Evolutionary conservation across 2,797 vertebrate species (phyloP).

Genomic region (Crocodylus rhombifer): DNA sequence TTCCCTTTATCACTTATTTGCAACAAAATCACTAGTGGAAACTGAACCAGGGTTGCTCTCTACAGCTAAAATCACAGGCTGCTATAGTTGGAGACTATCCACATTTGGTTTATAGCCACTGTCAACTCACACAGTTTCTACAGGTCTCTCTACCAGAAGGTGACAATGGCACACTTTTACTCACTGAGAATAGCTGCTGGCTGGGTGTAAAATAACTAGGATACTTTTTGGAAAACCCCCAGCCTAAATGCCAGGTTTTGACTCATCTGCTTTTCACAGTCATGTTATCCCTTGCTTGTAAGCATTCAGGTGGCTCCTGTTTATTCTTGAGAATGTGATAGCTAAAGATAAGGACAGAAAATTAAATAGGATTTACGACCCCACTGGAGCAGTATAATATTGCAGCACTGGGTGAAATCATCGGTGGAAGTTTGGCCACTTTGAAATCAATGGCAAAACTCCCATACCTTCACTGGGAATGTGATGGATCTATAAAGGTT

Average conservation of each 20-base stretch:
- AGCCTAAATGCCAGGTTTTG: constrained; percentile 43
- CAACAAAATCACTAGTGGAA: not conserved
- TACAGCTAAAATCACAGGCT: not conserved
- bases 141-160: constrained; percentile 44
- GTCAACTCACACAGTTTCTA: not conserved
- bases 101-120: constrained; percentile 17
- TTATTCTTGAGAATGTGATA: constrained; percentile 71
- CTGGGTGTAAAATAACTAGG: constrained; percentile 63
- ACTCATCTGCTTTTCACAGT: constrained; percentile 65
- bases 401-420: constrained; percentile 53
- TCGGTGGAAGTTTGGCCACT: constrained; percentile 33
- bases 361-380: constrained; percentile 60
- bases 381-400: constrained; percentile 50
- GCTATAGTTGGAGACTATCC: constrained; percentile 5
- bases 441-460: constrained; percentile 53
- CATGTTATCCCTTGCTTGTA: constrained; percentile 69
- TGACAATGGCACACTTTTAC: constrained; percentile 51
- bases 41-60: not conserved
- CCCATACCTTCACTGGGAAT: not conserved
- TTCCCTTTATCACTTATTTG: constrained; percentile 21
- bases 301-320: constrained; percentile 67
- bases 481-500: not conserved
- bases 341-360: constrained; percentile 72
- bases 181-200: constrained; percentile 64
- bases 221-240: constrained; percentile 14